Evolutionary conservation across 92 coral and sea anemone species (phyloP).

Genomic region (Phenganax stokvisi): DNA sequence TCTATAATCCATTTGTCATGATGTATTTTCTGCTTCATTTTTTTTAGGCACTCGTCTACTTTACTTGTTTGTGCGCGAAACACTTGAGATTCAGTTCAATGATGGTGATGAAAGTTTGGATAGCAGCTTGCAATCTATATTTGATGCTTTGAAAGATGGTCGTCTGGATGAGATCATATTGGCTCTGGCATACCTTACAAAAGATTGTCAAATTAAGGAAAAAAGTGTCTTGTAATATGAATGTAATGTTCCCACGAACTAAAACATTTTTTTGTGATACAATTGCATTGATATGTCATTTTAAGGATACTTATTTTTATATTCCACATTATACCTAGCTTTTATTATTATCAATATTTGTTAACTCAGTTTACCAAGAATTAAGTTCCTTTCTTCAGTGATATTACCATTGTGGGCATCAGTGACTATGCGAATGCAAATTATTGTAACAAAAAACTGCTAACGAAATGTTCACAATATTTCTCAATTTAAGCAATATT

Average conservation of each 20-base stretch:
- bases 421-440: too few relatives aligned
- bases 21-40: background rate
- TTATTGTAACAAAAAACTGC: too few relatives aligned
- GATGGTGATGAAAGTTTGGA: constrained; percentile 21
- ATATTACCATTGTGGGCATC: too few relatives aligned
- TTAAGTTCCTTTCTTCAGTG: too few relatives aligned
- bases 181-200: constrained; percentile 10
- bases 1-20: background rate
- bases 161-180: constrained; percentile 26
- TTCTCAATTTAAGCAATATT: too few relatives aligned
- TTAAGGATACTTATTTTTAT: too few relatives aligned
- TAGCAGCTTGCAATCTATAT: constrained; percentile 19
- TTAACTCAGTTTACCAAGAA: too few relatives aligned
- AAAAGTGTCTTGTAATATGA: constrained; percentile 8
- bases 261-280: too few relatives aligned
- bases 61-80: constrained; percentile 22
- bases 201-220: background rate
- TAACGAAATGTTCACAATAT: too few relatives aligned
- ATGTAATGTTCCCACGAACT: background rate
- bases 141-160: constrained; percentile 27
- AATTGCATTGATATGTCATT: too few relatives aligned
- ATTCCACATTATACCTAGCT: too few relatives aligned
- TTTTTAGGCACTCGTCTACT: constrained; percentile 15
- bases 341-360: too few relatives aligned
- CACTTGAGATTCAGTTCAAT: constrained; percentile 22